Conservation (phyloP, 1,140 invertebrate genomes). For the Bombus consobrinus region DNA sequence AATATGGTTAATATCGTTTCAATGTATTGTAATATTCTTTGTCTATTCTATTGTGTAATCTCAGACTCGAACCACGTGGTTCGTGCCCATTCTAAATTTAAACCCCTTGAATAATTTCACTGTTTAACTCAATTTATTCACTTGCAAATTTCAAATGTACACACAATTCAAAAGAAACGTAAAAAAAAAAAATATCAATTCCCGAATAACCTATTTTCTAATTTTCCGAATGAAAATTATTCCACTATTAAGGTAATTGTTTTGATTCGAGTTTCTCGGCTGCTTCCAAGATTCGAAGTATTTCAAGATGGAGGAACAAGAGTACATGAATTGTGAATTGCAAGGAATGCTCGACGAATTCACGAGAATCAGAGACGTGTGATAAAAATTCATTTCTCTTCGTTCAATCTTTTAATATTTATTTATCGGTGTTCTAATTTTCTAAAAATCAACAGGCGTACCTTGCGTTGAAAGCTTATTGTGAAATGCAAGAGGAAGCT, state of each 20-base stretch:
- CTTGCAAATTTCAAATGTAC: background rate
- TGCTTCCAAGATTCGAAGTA: background rate
- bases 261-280: background rate
- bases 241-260: background rate
- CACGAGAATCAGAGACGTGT: slow-evolving; percentile 28
- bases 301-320: slow-evolving; percentile 15
- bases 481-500: slow-evolving; percentile 29
- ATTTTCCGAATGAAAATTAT: too few species aligned
- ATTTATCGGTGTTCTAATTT: background rate
- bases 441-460: slow-evolving; percentile 43
- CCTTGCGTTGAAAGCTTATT: slow-evolving; percentile 34
- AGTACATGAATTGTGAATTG: background rate
- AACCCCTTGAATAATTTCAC: background rate
- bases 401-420: background rate
- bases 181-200: background rate
- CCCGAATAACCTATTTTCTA: background rate
- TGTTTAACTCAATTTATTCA: too few species aligned
- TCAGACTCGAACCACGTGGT: background rate
- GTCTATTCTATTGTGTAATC: too few species aligned
- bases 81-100: background rate
- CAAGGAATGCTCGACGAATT: slow-evolving; percentile 14
- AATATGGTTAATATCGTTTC: background rate
- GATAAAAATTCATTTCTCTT: background rate
- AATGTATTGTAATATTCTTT: background rate
- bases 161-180: fast-evolving